phyloP scores from a whole-genome alignment of 1,140 invertebrate species.

The Homarus americanus region DNA sequence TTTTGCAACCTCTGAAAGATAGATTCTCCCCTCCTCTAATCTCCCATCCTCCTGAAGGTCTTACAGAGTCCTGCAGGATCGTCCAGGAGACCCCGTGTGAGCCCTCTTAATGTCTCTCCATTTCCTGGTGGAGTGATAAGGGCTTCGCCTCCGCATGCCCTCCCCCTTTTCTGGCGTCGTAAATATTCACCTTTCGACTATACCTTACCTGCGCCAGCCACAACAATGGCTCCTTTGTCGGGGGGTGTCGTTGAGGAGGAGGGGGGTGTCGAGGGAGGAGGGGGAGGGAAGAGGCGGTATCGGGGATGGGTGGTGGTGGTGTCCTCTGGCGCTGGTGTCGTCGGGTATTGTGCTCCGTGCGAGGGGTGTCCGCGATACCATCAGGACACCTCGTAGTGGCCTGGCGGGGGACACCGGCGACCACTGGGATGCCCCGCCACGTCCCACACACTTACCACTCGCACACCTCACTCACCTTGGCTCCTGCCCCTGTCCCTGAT shows the following conservation, averaged over 20 bases:
- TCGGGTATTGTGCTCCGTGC: constrained; percentile 45
- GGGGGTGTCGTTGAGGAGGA: background rate
- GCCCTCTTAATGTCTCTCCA: background rate
- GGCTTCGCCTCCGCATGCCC: too few species aligned
- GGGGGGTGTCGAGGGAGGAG: background rate
- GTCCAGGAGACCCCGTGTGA: background rate
- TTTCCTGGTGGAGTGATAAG: background rate
- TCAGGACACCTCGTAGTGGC: constrained; percentile 53
- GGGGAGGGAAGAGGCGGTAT: background rate
- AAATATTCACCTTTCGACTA: constrained; percentile 36
- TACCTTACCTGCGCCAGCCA: constrained; percentile 3
- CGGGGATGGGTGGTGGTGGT: constrained; percentile 15
- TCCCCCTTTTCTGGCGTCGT: constrained; percentile 8
- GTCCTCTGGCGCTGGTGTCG: constrained; percentile 47
- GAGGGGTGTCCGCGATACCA: constrained; percentile 46
- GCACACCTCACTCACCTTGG: background rate
- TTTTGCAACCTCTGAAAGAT: too few species aligned
- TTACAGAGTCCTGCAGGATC: background rate
- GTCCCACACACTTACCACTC: background rate
- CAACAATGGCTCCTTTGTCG: constrained; percentile 9
- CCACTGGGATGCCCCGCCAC: constrained; percentile 1
- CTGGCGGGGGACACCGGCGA: constrained; percentile 31
- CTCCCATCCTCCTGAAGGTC: too few species aligned
- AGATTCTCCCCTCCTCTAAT: too few species aligned
- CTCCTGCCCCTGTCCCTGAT: background rate